A percentile compares a stretch with the other conserved stretches of the same genome.
These are phyloP conservation scores for Ormyrus thymus DNA, from an alignment of 2,888 invertebrate species.

Conservation along the genomic window DNA sequence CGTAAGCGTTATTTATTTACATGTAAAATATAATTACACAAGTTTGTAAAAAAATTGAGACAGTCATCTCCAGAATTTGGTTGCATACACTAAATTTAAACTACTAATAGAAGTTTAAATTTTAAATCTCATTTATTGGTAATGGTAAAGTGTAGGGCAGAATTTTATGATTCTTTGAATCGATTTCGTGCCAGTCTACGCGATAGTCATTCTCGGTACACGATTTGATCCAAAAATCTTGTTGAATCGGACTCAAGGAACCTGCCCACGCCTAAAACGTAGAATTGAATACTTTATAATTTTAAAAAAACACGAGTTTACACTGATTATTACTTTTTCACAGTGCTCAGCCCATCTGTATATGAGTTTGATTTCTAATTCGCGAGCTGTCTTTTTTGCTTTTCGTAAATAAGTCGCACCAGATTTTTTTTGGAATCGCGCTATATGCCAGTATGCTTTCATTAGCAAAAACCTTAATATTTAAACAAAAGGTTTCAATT, in stretches of 20 bases:
- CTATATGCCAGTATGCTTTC: constrained; percentile 77
- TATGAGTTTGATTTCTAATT: constrained; percentile 74
- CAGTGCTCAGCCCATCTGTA: constrained; percentile 77
- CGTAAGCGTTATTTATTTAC: too few relatives aligned
- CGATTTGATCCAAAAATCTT: constrained; percentile 77
- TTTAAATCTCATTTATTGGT: constrained; percentile 63
- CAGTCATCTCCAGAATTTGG: too few relatives aligned
- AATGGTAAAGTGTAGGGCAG: constrained; percentile 76
- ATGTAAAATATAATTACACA: too few relatives aligned
- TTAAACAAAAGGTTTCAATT: constrained; percentile 16
- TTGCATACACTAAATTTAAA: too few relatives aligned
- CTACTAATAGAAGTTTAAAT: too few relatives aligned
- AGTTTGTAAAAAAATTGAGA: too few relatives aligned
- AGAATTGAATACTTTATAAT: neutral
- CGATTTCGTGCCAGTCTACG: constrained; percentile 76
- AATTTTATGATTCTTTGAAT: constrained; percentile 71
- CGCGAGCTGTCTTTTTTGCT: constrained; percentile 72
- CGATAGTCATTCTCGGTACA: constrained; percentile 71
- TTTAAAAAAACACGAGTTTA: too few relatives aligned
- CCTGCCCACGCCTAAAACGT: constrained; percentile 77
- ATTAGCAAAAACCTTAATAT: constrained; percentile 76
- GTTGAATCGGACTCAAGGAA: constrained; percentile 72
- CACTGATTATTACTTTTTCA: constrained; percentile 72
- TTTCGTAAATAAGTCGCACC: constrained; percentile 74
- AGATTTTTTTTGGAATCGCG: constrained; percentile 73